Evolutionary conservation across 2,113 vertebrate genomes (phyloP).

Genomic region (Catharus bicknelli): DNA sequence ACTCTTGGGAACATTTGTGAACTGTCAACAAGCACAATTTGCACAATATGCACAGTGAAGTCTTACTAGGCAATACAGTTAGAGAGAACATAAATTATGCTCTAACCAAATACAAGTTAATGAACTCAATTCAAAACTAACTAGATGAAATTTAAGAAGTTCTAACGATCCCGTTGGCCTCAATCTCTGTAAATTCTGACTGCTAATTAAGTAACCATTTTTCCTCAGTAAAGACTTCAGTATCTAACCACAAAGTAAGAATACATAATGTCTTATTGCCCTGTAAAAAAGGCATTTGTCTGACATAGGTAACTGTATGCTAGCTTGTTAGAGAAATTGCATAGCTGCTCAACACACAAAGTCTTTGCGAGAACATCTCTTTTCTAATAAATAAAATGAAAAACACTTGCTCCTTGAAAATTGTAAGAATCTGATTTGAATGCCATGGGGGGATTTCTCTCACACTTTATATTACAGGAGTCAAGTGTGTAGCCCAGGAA

Average conservation of each 20-base stretch:
- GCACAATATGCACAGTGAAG: background rate
- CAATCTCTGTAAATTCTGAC: background rate
- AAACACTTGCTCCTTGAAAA: constrained; percentile 66
- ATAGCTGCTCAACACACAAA: constrained; percentile 53
- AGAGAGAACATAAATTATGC: background rate
- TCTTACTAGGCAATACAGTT: background rate
- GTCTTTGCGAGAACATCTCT: constrained; percentile 31
- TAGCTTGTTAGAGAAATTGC: constrained; percentile 41
- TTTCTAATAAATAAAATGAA: constrained; percentile 58
- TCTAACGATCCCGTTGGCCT: background rate
- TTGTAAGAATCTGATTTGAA: constrained; percentile 65
- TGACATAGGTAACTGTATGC: constrained; percentile 12
- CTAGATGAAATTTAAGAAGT: background rate
- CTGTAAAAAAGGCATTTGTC: constrained; percentile 42
- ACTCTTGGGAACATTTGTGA: background rate
- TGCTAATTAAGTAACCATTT: background rate
- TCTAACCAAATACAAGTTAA: background rate
- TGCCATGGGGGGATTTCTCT: constrained; percentile 52
- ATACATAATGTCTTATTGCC: constrained; percentile 15
- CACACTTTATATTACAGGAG: constrained; percentile 42
- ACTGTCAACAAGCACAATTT: background rate
- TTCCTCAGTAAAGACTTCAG: background rate
- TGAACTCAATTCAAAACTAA: background rate
- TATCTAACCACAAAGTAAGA: background rate
- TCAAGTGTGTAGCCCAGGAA: constrained; percentile 49